Conservation (phyloP, 2,797 vertebrate species). For the Pterois miles region DNA sequence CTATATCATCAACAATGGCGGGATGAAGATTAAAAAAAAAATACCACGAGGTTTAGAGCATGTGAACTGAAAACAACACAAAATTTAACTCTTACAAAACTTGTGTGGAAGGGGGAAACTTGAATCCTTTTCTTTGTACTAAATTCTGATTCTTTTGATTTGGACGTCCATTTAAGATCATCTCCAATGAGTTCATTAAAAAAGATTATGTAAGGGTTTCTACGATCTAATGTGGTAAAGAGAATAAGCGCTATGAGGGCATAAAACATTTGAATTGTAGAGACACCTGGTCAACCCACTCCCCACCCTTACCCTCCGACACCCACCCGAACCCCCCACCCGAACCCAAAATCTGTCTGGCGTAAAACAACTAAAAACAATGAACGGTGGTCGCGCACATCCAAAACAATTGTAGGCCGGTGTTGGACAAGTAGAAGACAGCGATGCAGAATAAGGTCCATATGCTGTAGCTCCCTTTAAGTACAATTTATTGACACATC, state of each 20-base stretch:
- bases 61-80: slow-evolving; percentile 85
- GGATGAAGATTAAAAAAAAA: slow-evolving; percentile 79
- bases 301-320: slow-evolving; percentile 39
- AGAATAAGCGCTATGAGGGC: slow-evolving; percentile 66
- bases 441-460: too few relatives aligned
- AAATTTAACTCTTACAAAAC: slow-evolving; percentile 54
- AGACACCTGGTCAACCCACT: slow-evolving; percentile 61
- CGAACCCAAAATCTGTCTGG: slow-evolving; percentile 58
- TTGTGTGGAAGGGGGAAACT: slow-evolving; percentile 13
- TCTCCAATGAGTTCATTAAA: slow-evolving; percentile 51
- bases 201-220: slow-evolving; percentile 54
- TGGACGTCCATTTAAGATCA: slow-evolving; percentile 28
- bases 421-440: too few relatives aligned
- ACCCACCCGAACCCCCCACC: slow-evolving; percentile 31
- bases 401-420: too few relatives aligned
- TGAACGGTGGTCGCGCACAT: too few relatives aligned
- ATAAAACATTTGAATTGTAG: slow-evolving; percentile 70
- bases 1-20: slow-evolving; percentile 92
- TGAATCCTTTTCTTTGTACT: background rate
- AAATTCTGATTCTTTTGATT: slow-evolving; percentile 48
- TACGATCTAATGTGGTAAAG: slow-evolving; percentile 59
- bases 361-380: slow-evolving; percentile 61
- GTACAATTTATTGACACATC: too few relatives aligned
- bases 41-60: slow-evolving; percentile 79
- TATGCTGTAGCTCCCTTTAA: too few relatives aligned